Conservation (phyloP, 2,888 invertebrate genomes). For the Timema podura region DNA sequence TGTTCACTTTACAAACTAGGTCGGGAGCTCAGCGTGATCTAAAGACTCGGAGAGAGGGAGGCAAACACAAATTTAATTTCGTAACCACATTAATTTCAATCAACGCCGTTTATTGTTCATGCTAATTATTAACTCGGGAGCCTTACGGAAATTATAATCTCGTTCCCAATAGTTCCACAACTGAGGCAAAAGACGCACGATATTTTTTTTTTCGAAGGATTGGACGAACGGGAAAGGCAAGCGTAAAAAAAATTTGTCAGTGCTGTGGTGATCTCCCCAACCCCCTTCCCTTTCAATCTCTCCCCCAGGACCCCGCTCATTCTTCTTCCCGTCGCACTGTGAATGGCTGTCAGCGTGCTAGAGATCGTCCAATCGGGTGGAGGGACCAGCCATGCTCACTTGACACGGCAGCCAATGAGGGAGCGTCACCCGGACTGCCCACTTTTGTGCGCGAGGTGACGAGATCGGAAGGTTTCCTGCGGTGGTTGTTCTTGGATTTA, state of each 20-base stretch:
- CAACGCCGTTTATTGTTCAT: too few relatives aligned
- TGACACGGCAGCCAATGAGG: constrained; percentile 17
- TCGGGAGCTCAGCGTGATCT: too few relatives aligned
- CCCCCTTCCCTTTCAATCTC: neutral
- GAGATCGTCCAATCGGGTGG: constrained; percentile 10
- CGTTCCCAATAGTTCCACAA: too few relatives aligned
- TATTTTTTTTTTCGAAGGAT: neutral
- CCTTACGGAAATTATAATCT: too few relatives aligned
- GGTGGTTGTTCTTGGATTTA: constrained; percentile 1
- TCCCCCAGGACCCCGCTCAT: neutral
- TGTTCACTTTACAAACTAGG: too few relatives aligned
- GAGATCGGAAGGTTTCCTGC: neutral
- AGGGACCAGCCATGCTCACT: neutral
- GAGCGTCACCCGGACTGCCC: constrained; percentile 11
- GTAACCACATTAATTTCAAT: too few relatives aligned
- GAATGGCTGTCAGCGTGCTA: constrained; percentile 19
- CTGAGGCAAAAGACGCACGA: too few relatives aligned
- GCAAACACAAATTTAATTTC: too few relatives aligned
- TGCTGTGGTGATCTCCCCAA: neutral
- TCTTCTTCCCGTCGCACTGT: constrained; percentile 8
- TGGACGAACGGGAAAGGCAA: constrained; percentile 9
- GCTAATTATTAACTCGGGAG: too few relatives aligned
- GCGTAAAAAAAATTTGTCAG: constrained; percentile 6
- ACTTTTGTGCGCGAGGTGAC: constrained; percentile 14
- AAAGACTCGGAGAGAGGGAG: too few relatives aligned